Conservation (phyloP, 2,113 vertebrate species). For the Sinocyclocheilus maitianheensis region DNA sequence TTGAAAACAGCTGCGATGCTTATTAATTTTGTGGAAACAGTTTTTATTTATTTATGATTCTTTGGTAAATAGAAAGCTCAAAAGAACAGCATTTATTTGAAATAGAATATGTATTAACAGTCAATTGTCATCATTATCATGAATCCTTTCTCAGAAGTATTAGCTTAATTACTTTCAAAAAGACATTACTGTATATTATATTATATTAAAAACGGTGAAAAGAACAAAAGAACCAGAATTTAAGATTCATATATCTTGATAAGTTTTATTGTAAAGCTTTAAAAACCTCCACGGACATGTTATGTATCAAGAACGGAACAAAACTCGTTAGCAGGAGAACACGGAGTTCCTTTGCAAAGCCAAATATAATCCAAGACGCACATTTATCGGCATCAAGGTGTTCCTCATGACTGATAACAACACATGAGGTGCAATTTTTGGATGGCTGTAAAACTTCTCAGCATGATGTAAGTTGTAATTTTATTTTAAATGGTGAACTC, state of each 20-base stretch:
- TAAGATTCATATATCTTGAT: background rate
- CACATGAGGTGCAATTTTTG: constrained; percentile 33
- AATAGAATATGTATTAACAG: background rate
- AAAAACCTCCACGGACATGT: background rate
- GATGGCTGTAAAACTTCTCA: constrained; percentile 26
- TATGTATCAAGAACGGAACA: background rate
- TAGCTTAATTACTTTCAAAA: too few species aligned
- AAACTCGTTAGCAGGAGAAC: background rate
- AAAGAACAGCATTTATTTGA: background rate
- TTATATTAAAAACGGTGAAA: background rate
- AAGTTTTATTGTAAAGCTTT: background rate
- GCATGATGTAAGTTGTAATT: constrained; percentile 24
- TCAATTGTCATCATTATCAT: background rate
- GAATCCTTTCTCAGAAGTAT: background rate
- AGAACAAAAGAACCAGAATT: background rate
- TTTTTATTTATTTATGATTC: background rate
- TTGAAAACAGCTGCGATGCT: background rate
- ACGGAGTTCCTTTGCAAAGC: background rate
- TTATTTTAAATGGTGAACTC: constrained; percentile 52
- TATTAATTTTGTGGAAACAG: background rate
- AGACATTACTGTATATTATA: background rate
- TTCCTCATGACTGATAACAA: constrained; percentile 39
- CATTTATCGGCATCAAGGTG: constrained; percentile 32
- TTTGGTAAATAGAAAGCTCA: background rate
- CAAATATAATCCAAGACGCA: background rate